Conservation (phyloP, 2,888 invertebrate genomes). For the Caenorhabditis japonica region DNA sequence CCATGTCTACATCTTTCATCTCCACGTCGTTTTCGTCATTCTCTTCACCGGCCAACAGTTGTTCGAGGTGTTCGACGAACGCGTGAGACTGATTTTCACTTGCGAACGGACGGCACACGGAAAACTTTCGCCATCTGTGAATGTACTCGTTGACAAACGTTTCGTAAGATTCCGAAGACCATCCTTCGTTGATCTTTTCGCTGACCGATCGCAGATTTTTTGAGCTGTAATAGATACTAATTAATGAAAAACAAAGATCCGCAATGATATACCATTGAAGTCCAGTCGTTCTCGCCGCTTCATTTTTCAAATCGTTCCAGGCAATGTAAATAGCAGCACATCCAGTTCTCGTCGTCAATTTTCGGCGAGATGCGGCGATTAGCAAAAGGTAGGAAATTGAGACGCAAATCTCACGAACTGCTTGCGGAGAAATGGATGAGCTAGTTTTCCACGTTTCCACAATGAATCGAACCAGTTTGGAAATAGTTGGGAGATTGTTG, state of each 20-base stretch:
- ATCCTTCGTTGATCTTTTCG: conserved; percentile 45
- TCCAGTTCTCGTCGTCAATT: conserved; percentile 53
- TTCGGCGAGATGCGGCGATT: conserved; percentile 44
- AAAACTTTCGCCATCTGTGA: conserved; percentile 43
- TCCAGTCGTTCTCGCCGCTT: conserved; percentile 5
- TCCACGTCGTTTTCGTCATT: conserved; percentile 35
- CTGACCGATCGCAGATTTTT: conserved; percentile 8
- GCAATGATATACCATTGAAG: background rate
- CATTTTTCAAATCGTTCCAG: conserved; percentile 46
- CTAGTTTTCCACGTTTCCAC: conserved; percentile 33
- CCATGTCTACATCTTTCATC: conserved; percentile 15
- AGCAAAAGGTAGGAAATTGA: conserved; percentile 45
- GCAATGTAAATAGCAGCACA: conserved; percentile 60
- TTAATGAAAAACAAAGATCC: background rate
- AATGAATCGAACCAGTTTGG: conserved; percentile 31
- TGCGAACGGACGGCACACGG: conserved; percentile 51
- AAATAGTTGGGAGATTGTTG: conserved; percentile 43
- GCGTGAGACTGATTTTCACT: conserved; percentile 30
- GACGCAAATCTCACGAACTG: conserved; percentile 21
- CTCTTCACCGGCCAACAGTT: conserved; percentile 13
- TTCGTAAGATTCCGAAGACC: conserved; percentile 57
- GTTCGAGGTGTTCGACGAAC: conserved; percentile 18
- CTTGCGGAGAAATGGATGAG: background rate
- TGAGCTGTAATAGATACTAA: conserved; percentile 19
- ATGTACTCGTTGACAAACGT: conserved; percentile 53